phyloP scores from a whole-genome alignment of 2,888 invertebrate genomes.

The Halictus quadricinctus region DNA sequence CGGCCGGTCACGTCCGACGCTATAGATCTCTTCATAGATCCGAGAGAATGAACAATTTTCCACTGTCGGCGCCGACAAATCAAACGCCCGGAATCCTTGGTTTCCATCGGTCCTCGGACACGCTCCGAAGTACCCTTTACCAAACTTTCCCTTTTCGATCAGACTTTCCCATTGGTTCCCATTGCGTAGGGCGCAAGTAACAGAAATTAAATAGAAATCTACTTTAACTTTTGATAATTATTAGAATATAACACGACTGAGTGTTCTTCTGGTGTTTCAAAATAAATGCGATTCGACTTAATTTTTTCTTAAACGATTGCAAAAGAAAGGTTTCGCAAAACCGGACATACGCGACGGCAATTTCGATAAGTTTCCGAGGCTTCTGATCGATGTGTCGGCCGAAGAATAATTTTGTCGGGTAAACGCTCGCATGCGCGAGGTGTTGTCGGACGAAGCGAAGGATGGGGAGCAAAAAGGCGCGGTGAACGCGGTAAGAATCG shows the following conservation, averaged over 20 bases:
- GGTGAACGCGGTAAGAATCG: constrained; percentile 54
- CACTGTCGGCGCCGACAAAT: constrained; percentile 51
- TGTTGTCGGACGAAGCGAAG: neutral
- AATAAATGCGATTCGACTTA: neutral
- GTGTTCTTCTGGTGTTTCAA: neutral
- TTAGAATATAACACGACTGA: too few relatives aligned
- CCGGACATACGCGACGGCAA: neutral
- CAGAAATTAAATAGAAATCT: too few relatives aligned
- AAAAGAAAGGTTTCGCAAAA: neutral
- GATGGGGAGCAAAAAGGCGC: constrained; percentile 22
- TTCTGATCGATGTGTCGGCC: neutral
- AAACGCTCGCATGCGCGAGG: constrained; percentile 29
- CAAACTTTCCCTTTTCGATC: neutral
- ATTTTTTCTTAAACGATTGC: neutral
- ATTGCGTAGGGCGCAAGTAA: too few relatives aligned
- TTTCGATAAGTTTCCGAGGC: neutral
- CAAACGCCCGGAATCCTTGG: constrained; percentile 42
- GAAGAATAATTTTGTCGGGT: neutral
- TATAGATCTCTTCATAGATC: constrained; percentile 66
- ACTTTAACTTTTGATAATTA: too few relatives aligned
- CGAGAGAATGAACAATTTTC: constrained; percentile 61
- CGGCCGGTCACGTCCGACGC: constrained; percentile 53
- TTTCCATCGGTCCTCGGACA: neutral
- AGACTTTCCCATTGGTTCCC: neutral
- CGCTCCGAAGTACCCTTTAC: neutral